Conservation (phyloP, 2,797 vertebrate genomes). For the Petrocephalus schoutedeni region DNA sequence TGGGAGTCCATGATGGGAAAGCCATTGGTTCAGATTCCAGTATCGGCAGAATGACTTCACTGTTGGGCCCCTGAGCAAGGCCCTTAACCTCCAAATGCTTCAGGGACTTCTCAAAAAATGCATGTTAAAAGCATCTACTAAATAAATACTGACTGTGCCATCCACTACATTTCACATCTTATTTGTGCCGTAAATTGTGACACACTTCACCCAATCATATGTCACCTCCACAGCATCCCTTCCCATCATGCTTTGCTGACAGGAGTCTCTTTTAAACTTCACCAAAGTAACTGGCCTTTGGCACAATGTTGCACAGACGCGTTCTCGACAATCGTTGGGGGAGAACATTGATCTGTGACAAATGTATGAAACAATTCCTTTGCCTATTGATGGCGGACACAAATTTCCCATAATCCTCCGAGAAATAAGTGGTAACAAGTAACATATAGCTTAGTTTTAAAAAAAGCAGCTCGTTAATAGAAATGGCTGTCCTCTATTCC, state of each 20-base stretch:
- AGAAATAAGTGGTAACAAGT: neutral
- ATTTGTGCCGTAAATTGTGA: neutral
- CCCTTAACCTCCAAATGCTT: neutral
- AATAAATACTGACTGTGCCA: neutral
- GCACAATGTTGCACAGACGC: neutral
- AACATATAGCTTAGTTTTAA: neutral
- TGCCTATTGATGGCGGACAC: neutral
- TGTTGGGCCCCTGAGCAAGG: neutral
- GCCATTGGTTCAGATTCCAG: neutral
- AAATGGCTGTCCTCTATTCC: neutral
- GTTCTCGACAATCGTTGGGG: neutral
- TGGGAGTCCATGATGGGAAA: neutral
- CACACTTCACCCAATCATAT: neutral
- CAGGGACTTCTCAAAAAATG: neutral
- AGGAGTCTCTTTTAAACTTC: neutral
- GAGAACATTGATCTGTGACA: neutral
- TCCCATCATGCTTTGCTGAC: neutral
- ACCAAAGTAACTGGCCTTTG: neutral
- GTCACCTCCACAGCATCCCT: neutral
- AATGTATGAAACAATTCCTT: neutral
- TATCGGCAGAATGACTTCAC: neutral
- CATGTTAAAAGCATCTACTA: neutral
- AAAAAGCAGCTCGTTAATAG: conserved; percentile 7
- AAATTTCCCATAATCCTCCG: neutral
- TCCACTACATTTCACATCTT: neutral